Base-by-base conservation (phyloP, 2,113 vertebrate genomes). In the Hyaena hyaena region DNA sequence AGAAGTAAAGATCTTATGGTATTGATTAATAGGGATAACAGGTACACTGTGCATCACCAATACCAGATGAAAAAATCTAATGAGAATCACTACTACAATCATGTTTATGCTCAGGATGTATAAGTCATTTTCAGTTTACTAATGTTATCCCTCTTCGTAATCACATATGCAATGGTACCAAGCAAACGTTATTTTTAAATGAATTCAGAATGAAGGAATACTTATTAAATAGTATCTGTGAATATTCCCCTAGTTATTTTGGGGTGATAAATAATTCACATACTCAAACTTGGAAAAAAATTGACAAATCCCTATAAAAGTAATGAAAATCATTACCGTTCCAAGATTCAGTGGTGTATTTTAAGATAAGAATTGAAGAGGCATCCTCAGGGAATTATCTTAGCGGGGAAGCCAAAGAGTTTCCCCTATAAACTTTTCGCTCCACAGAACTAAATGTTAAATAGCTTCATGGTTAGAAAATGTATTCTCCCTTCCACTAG, bases 221-320 rank as follows among this genome's bases (percentile, higher is more conserved):
- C 71, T 89, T 93, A 61, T 94, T 96, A 96, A 95, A 83, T 71
- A 74, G n/a, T 96, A 86, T 87, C 81, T 95, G 33, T 87, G 63
- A 84, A 68, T 96, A 94, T 95, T 93, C 88, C 35, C 48, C 43
- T 92, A 65, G 74, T 97, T 97, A 96, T 90, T 82, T 94, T 11
- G 10, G 15, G 69, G 5, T 90, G 91, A 98, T 97, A 96, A 97
- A 97, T 97, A 97, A 95, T 97, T 96, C 77, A 98, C 77, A 94
- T 90, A 43, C 85, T 97, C 26, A 55, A 39, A 95, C 71, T 63
- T 88, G 43, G 33, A 66, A 93, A 76, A 95, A 93, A 66, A n/a
- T n/a, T 35, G 55, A 84, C 69, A 95, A 86, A 79, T 88, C 58
- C 66, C 17, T 58, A 86, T 48, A 96, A 97, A 97, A 94, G 90